phyloP scores from a whole-genome alignment of 2,888 invertebrate genomes.

The Dioctria linearis region DNA sequence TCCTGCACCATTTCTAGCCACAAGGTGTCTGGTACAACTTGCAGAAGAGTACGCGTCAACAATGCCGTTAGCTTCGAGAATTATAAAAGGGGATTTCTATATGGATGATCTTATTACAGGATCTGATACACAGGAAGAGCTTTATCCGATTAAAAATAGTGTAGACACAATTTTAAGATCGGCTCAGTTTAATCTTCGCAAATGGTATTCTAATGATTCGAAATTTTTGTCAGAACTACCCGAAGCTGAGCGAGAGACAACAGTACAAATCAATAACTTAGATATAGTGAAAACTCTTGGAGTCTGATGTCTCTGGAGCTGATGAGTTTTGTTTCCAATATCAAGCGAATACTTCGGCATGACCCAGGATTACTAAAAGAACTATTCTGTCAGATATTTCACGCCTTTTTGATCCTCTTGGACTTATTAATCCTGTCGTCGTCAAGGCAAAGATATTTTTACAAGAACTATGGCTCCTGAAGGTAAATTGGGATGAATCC shows the following conservation, averaged over 20 bases:
- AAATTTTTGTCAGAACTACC: neutral
- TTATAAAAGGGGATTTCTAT: too few species aligned
- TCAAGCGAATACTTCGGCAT: too few species aligned
- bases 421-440: neutral
- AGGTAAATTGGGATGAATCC: slow-evolving; percentile 23
- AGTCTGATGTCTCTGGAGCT: slow-evolving; percentile 48
- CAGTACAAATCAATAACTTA: neutral
- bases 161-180: too few species aligned
- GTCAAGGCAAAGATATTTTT: neutral
- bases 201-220: slow-evolving; percentile 57
- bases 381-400: neutral
- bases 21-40: too few species aligned
- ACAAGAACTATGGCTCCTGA: slow-evolving; percentile 6
- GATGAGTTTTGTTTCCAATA: neutral
- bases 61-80: too few species aligned
- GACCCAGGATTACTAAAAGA: neutral
- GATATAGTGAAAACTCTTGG: neutral
- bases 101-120: too few species aligned
- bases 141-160: too few species aligned
- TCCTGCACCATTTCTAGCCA: too few species aligned
- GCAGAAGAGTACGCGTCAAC: too few species aligned
- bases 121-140: too few species aligned
- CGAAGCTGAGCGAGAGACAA: neutral
- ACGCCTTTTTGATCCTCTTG: neutral
- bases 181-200: slow-evolving; percentile 56